Percentiles rank a stretch among this genome's conserved stretches.
These are phyloP conservation scores for Mythimna lalbum DNA, from an alignment of 2,888 invertebrate species.

Conservation along the genomic window DNA sequence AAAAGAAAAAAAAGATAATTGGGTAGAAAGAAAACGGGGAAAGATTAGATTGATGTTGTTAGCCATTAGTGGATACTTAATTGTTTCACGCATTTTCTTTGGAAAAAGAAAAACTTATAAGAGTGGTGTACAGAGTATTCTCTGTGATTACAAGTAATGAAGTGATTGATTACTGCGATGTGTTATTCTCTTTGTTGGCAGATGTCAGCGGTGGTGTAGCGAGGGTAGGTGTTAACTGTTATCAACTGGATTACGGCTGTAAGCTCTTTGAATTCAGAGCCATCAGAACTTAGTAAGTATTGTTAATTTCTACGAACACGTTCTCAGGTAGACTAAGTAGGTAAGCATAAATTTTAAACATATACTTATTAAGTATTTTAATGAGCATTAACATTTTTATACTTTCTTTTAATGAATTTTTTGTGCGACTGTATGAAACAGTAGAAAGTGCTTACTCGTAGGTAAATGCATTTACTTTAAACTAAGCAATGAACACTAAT, in stretches of 20 bases:
- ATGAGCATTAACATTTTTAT: not conserved
- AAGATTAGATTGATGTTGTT: slow-evolving; percentile 75
- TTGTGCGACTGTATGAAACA: not conserved
- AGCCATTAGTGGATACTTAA: slow-evolving; percentile 68
- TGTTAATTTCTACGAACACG: not conserved
- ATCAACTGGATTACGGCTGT: slow-evolving; percentile 13
- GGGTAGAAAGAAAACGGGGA: slow-evolving; percentile 67
- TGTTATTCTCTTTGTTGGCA: slow-evolving; percentile 35
- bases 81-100: slow-evolving; percentile 63
- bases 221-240: not conserved
- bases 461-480: not conserved
- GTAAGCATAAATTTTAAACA: not conserved
- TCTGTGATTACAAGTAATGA: slow-evolving; percentile 39
- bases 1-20: slow-evolving; percentile 79
- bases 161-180: slow-evolving; percentile 39
- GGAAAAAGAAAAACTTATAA: slow-evolving; percentile 51
- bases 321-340: not conserved
- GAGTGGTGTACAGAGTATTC: slow-evolving; percentile 29
- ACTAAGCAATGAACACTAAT: slow-evolving; percentile 9
- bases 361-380: slow-evolving; percentile 2
- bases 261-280: slow-evolving; percentile 7
- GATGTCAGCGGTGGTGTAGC: slow-evolving; percentile 6
- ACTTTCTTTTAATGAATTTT: slow-evolving; percentile 10
- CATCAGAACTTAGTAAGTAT: not conserved
- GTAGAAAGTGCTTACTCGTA: slow-evolving; percentile 25